Evolutionary conservation across 2,888 invertebrate species (phyloP).

Genomic region (Brachyptera risi): DNA sequence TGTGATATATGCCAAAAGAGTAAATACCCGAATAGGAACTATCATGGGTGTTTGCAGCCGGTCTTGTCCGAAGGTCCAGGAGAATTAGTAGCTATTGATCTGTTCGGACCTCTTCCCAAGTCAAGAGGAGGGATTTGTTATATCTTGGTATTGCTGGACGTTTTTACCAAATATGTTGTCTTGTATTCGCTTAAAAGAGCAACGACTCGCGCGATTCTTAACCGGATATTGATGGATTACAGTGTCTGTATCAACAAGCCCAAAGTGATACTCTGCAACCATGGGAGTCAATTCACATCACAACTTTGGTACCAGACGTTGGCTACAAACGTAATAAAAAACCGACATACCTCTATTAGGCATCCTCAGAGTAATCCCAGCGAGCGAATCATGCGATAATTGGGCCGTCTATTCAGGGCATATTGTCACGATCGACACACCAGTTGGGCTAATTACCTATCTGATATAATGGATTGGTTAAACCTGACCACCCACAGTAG

Average conservation of each 20-base stretch:
- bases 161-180: conserved; percentile 16
- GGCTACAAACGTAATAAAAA: conserved; percentile 18
- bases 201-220: conserved; percentile 8
- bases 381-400: conserved; percentile 16
- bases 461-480: conserved; percentile 25
- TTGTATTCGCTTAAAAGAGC: conserved; percentile 21
- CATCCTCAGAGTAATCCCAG: conserved; percentile 7
- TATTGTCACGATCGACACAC: conserved; percentile 33
- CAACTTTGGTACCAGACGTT: background rate
- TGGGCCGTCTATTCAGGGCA: conserved; percentile 29
- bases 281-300: conserved; percentile 5
- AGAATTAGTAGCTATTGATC: conserved; percentile 33
- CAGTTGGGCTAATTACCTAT: conserved; percentile 20
- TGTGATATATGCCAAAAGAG: conserved; percentile 24
- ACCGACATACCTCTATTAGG: conserved; percentile 26
- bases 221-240: background rate
- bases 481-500: conserved; percentile 30
- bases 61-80: conserved; percentile 21
- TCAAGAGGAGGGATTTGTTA: conserved; percentile 15
- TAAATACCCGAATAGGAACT: conserved; percentile 8
- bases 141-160: conserved; percentile 10
- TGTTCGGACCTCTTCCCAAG: conserved; percentile 34
- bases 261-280: conserved; percentile 1
- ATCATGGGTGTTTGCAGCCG: background rate
- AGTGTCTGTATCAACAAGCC: background rate